Percentiles rank a stretch among this genome's conserved stretches.
Conservation (phyloP, 2,797 vertebrate genomes). For the Sciaenops ocellatus region DNA sequence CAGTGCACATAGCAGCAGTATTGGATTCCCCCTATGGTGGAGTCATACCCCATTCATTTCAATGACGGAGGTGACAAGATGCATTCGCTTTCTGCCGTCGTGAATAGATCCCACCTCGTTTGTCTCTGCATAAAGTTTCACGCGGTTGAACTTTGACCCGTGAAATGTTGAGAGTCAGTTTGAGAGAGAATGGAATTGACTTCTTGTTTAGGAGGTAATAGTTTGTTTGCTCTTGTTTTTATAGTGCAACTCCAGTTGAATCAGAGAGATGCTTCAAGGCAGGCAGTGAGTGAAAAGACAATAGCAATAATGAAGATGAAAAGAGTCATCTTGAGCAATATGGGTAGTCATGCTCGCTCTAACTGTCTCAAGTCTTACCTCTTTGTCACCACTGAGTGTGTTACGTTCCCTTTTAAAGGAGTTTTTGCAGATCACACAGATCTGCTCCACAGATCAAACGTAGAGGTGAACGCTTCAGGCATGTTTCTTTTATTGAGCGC, state of each 20-base stretch:
- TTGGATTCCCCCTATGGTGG: constrained; percentile 32
- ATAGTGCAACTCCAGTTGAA: background rate
- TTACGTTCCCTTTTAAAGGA: too few species aligned
- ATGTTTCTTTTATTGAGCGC: too few species aligned
- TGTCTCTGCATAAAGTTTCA: constrained; percentile 15
- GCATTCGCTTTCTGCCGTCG: constrained; percentile 18
- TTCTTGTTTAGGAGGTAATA: constrained; percentile 11
- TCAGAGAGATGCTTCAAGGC: background rate
- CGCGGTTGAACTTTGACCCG: constrained; percentile 25
- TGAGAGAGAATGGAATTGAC: constrained; percentile 8
- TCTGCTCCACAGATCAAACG: too few species aligned
- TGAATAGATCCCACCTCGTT: constrained; percentile 18
- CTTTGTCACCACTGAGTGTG: background rate
- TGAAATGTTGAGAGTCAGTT: background rate
- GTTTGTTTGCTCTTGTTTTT: constrained; percentile 21
- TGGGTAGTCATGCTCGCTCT: background rate
- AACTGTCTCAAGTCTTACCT: background rate
- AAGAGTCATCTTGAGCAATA: background rate
- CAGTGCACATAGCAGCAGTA: constrained; percentile 37
- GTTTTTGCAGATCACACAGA: too few species aligned
- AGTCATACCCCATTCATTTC: constrained; percentile 38
- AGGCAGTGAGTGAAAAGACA: background rate
- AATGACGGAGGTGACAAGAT: constrained; percentile 23
- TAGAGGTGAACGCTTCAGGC: too few species aligned
- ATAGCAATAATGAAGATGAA: background rate